Conservation (phyloP, 2,797 vertebrate genomes). For the Notamacropus eugenii region DNA sequence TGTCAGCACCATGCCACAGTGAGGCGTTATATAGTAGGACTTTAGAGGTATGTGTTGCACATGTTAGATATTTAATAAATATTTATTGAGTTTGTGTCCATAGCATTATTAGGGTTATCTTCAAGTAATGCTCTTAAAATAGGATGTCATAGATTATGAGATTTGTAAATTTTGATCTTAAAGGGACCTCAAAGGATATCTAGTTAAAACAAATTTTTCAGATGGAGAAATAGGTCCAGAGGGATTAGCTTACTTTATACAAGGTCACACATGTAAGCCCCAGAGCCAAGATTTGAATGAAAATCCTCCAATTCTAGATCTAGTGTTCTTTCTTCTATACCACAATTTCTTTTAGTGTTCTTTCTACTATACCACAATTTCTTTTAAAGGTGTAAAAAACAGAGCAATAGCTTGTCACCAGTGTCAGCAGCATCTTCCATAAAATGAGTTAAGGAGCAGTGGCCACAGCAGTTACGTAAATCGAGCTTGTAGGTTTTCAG, state of each 20-base stretch:
- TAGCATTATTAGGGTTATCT: not conserved
- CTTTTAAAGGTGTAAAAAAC: not conserved
- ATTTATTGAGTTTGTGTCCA: not conserved
- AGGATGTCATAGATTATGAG: not conserved
- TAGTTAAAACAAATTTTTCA: not conserved
- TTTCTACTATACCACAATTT: not conserved
- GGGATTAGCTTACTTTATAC: not conserved
- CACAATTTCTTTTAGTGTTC: not conserved
- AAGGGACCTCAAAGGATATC: not conserved
- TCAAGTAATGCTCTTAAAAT: no score
- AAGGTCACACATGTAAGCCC: not conserved
- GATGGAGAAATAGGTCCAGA: not conserved
- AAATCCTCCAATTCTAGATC: not conserved
- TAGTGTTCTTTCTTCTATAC: not conserved
- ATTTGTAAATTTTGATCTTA: not conserved
- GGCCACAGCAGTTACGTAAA: not conserved
- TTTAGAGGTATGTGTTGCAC: not conserved
- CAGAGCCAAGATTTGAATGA: not conserved
- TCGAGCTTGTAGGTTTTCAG: not conserved
- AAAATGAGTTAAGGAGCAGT: not conserved
- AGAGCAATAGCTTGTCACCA: not conserved
- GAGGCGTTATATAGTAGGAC: not conserved
- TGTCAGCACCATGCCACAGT: not conserved
- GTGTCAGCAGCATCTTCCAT: not conserved
- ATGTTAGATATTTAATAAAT: not conserved